Conservation (phyloP, 2,113 vertebrate species). For the Numenius arquata region DNA sequence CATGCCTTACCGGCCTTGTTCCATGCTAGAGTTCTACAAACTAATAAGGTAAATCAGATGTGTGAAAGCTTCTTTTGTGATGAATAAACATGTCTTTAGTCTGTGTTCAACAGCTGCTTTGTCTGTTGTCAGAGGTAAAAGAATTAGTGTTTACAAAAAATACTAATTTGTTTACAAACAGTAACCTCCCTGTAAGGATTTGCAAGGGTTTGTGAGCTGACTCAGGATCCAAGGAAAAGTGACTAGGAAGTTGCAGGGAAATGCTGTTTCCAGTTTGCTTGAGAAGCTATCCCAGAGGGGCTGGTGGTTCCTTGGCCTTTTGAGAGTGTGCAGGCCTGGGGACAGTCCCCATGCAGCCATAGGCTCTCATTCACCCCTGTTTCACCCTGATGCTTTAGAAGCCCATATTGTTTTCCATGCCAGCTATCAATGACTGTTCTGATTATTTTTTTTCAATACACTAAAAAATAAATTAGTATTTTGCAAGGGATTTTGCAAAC, state of each 20-base stretch:
- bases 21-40: slow-evolving; percentile 92
- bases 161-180: background rate
- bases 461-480: background rate
- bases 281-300: background rate
- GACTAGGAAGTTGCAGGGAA: background rate
- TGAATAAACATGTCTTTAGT: background rate
- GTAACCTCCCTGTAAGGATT: background rate
- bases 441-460: background rate
- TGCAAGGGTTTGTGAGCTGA: background rate
- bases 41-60: slow-evolving; percentile 86
- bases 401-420: background rate
- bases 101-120: background rate
- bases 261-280: background rate
- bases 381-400: background rate
- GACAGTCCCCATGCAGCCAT: background rate
- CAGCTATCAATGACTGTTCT: background rate
- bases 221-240: background rate
- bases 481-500: background rate
- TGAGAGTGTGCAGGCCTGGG: background rate
- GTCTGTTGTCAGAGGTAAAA: background rate
- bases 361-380: background rate
- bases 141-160: background rate
- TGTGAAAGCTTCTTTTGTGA: background rate
- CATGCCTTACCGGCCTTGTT: slow-evolving; percentile 93
- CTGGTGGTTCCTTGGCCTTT: background rate